Conservation (phyloP, 2,113 vertebrate genomes). For the Neogale vison region DNA sequence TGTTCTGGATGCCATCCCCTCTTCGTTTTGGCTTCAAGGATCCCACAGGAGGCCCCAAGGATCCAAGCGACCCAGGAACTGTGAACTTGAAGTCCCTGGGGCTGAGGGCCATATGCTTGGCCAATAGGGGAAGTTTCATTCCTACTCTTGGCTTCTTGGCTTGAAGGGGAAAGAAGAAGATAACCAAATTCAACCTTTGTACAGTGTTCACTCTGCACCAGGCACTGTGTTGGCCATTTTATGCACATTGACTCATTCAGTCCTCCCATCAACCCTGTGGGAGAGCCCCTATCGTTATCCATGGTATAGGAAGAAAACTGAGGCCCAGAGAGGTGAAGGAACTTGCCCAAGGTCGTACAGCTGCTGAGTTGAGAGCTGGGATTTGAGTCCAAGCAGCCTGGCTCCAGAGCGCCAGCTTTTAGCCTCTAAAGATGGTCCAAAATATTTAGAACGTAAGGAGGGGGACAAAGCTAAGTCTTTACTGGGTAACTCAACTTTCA, state of each 20-base stretch:
- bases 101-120: background rate
- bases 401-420: background rate
- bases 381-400: background rate
- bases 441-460: conserved; percentile 9
- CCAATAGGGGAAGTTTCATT: background rate
- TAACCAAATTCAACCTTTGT: background rate
- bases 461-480: background rate
- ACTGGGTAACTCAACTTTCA: background rate
- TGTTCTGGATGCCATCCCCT: background rate
- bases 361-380: background rate
- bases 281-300: fast-evolving
- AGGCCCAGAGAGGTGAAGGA: background rate
- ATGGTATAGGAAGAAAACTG: background rate
- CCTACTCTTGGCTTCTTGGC: background rate
- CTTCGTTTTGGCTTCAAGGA: background rate
- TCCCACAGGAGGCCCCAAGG: background rate
- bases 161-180: background rate
- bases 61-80: background rate
- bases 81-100: background rate
- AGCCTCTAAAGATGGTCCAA: background rate
- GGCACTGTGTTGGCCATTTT: background rate
- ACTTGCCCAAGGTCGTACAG: background rate
- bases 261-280: background rate
- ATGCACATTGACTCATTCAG: fast-evolving
- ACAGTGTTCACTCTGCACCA: fast-evolving